These are phyloP conservation scores for Mayetiola destructor DNA, from an alignment of 2,888 invertebrate species.

Conservation along the genomic window DNA sequence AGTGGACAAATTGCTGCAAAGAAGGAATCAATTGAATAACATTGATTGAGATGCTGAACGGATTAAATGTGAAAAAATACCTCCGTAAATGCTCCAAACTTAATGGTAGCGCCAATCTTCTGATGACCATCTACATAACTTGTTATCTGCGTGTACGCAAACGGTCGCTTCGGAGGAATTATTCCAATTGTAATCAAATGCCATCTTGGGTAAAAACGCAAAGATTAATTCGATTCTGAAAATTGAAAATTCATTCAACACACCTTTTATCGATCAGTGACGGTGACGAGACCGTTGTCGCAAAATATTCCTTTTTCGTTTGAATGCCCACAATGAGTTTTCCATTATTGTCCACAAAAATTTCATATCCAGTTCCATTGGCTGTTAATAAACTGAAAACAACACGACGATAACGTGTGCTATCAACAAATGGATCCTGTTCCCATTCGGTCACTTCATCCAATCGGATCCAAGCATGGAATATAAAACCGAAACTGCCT, in stretches of 20 bases:
- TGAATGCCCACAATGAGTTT: slow-evolving; percentile 41
- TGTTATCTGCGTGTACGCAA: slow-evolving; percentile 43
- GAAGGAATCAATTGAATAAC: no score
- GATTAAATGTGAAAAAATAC: no score
- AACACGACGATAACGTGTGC: slow-evolving; percentile 34
- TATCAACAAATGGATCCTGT: slow-evolving; percentile 14
- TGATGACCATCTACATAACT: slow-evolving; percentile 44
- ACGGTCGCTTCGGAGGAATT: slow-evolving; percentile 39
- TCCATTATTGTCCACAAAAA: slow-evolving; percentile 41
- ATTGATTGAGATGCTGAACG: no score
- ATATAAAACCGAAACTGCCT: slow-evolving; percentile 41
- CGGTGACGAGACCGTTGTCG: slow-evolving; percentile 37
- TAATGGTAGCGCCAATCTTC: slow-evolving; percentile 39
- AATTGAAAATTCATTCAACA: neutral
- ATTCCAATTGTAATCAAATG: slow-evolving; percentile 41
- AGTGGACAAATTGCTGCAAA: slow-evolving; percentile 34
- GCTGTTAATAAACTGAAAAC: slow-evolving; percentile 40
- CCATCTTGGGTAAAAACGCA: slow-evolving; percentile 34
- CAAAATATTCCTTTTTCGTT: slow-evolving; percentile 42
- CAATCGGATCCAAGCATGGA: slow-evolving; percentile 42
- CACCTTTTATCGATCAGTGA: slow-evolving; percentile 28
- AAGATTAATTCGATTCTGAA: neutral
- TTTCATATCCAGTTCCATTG: slow-evolving; percentile 42
- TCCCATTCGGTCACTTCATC: slow-evolving; percentile 16
- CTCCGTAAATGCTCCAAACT: slow-evolving; percentile 42